Percentiles rank a stretch among this genome's conserved stretches.
phyloP scores from a whole-genome alignment of 2,888 invertebrate species.

The Standfussiana lucernea region DNA sequence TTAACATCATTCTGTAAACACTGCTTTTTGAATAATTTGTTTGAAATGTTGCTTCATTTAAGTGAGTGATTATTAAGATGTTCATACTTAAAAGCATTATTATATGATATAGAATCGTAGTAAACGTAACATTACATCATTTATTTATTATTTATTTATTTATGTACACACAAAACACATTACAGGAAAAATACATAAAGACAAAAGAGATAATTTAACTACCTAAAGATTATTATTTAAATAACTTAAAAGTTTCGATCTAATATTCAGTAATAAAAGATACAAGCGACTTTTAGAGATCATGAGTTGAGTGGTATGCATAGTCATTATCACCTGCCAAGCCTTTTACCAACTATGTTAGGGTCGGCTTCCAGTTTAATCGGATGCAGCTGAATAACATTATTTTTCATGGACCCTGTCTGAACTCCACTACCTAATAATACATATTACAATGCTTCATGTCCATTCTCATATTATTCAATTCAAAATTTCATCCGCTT shows the following conservation, averaged over 20 bases:
- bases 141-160: too few species aligned
- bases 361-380: background rate
- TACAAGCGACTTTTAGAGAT: background rate
- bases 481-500: background rate
- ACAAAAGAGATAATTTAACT: too few species aligned
- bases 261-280: background rate
- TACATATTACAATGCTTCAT: background rate
- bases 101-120: background rate
- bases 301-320: background rate
- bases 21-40: constrained; percentile 24
- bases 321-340: background rate
- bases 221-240: background rate
- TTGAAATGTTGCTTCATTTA: background rate
- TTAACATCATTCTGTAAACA: constrained; percentile 46
- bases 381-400: background rate
- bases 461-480: background rate
- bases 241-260: background rate
- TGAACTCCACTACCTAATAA: background rate
- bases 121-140: too few species aligned
- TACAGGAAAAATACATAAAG: too few species aligned
- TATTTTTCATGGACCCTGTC: background rate
- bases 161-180: too few species aligned
- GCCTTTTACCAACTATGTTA: background rate
- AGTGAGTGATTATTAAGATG: background rate
- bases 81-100: background rate